Percentiles rank a stretch among this genome's conserved stretches.
Conservation (phyloP, 1,140 invertebrate genomes). For the Monochamus saltuarius region DNA sequence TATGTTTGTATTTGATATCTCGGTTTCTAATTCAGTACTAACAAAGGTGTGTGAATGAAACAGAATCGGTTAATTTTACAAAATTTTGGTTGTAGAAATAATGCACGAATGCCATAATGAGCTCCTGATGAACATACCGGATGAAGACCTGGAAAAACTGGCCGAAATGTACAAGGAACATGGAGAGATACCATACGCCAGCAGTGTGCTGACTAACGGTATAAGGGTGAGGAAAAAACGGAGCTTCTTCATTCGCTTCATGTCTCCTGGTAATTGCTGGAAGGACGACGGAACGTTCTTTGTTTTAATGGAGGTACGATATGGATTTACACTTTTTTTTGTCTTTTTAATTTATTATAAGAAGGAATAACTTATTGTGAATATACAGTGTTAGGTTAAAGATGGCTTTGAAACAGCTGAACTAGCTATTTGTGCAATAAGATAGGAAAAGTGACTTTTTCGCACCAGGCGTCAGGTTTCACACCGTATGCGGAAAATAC, state of each 20-base stretch:
- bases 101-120: background rate
- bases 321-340: too few relatives aligned
- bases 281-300: slow-evolving; percentile 2
- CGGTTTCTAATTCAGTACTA: background rate
- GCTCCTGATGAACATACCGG: background rate
- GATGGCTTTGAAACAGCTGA: too few relatives aligned
- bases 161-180: slow-evolving; percentile 1
- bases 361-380: too few relatives aligned
- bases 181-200: slow-evolving; percentile 1
- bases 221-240: slow-evolving; percentile 1
- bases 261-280: slow-evolving; percentile 1
- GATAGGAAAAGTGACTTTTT: too few relatives aligned
- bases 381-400: too few relatives aligned
- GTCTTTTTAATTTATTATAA: too few relatives aligned
- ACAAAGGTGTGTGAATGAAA: background rate
- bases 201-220: background rate
- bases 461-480: too few relatives aligned
- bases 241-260: background rate
- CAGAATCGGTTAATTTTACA: background rate
- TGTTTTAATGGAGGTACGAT: slow-evolving; percentile 8
- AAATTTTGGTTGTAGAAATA: background rate
- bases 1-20: background rate
- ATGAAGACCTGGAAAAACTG: background rate
- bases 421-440: too few relatives aligned
- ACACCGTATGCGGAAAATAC: too few relatives aligned